Conservation (phyloP, 1,140 invertebrate genomes). For the Zaprionus ornatus region DNA sequence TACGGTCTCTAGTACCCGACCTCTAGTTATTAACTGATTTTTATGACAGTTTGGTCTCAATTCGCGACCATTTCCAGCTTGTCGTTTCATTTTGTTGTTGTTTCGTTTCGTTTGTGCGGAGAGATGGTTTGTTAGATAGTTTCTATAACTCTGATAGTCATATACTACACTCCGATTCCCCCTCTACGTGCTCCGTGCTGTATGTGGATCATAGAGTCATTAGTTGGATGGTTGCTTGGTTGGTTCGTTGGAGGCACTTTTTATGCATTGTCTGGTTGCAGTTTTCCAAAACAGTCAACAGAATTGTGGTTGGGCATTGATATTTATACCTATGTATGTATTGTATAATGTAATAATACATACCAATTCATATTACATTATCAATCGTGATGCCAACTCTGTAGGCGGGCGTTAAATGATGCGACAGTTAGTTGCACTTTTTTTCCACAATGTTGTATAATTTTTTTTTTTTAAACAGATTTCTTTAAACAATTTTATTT, state of each 20-base stretch:
- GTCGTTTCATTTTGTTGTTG: conserved; percentile 30
- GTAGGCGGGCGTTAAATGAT: conserved; percentile 11
- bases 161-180: neutral
- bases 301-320: conserved; percentile 11
- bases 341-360: neutral
- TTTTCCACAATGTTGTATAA: neutral
- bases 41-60: conserved; percentile 75
- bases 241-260: neutral
- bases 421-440: conserved; percentile 35
- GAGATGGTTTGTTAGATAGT: conserved; percentile 1
- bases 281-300: conserved; percentile 15
- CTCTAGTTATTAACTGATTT: conserved; percentile 62
- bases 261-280: conserved; percentile 32
- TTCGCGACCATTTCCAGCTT: conserved; percentile 69
- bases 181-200: neutral
- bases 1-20: neutral
- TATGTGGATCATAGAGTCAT: conserved; percentile 38
- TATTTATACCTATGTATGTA: neutral
- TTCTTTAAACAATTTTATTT: neutral
- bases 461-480: no score
- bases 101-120: conserved; percentile 14
- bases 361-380: conserved; percentile 3
- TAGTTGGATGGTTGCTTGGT: conserved; percentile 22
- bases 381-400: neutral
- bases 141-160: conserved; percentile 19